Percentiles rank a stretch among this genome's conserved stretches.
These are phyloP conservation scores for Nomada flava DNA, from an alignment of 2,888 invertebrate genomes.

Conservation along the genomic window DNA sequence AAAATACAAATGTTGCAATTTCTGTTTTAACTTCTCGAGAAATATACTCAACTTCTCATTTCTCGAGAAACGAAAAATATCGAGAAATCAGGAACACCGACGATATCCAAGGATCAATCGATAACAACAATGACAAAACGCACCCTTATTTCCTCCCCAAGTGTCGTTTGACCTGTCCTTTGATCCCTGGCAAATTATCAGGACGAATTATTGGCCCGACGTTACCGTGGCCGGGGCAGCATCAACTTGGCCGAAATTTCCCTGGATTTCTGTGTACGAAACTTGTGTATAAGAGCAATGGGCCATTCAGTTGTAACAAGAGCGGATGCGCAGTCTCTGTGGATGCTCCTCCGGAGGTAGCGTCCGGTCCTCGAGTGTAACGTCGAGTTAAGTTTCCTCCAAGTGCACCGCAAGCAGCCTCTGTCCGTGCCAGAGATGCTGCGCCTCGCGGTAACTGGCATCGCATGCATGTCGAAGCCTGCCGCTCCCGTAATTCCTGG, in stretches of 20 bases:
- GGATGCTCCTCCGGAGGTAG: conserved; percentile 1
- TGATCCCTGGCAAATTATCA: background rate
- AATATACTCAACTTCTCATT: too few relatives aligned
- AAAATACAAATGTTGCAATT: too few relatives aligned
- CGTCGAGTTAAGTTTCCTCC: conserved; percentile 54
- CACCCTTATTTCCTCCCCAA: too few relatives aligned
- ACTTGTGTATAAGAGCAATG: conserved; percentile 52
- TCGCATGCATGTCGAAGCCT: conserved; percentile 59
- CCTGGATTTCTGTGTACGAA: conserved; percentile 26
- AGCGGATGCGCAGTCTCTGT: conserved; percentile 49
- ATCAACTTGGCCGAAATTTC: conserved; percentile 42
- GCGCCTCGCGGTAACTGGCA: conserved; percentile 59
- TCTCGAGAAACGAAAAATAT: too few relatives aligned
- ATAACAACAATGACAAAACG: too few relatives aligned
- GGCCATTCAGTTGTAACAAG: conserved; percentile 52
- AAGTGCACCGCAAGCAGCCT: conserved; percentile 49
- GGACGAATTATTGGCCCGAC: conserved; percentile 35
- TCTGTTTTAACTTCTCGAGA: too few relatives aligned
- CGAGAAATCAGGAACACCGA: too few relatives aligned
- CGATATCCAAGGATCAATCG: too few relatives aligned
- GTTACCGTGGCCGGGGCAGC: conserved; percentile 27
- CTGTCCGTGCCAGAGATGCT: conserved; percentile 64
- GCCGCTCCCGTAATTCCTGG: conserved; percentile 64
- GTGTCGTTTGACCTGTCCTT: too few relatives aligned
- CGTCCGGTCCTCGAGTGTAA: conserved; percentile 27